phyloP scores from a whole-genome alignment of 2,797 vertebrate species.

The Momotus momota region DNA sequence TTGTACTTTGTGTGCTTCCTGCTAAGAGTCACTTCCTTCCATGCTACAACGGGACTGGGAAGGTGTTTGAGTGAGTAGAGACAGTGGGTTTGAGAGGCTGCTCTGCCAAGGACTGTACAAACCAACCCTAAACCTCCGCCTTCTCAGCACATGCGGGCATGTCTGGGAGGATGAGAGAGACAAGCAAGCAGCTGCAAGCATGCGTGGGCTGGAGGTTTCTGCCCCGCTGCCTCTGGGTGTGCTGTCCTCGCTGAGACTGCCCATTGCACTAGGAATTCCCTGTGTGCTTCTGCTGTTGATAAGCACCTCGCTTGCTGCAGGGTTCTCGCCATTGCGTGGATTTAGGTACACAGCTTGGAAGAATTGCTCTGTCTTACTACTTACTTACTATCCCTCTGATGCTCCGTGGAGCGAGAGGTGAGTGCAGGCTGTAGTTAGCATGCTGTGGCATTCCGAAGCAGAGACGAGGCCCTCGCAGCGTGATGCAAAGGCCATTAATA shows the following conservation, averaged over 20 bases:
- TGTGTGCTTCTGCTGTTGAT: neutral
- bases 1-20: neutral
- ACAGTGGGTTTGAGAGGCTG: neutral
- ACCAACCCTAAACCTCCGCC: neutral
- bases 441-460: accelerated
- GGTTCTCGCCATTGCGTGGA: neutral
- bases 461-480: accelerated
- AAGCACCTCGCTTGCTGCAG: neutral
- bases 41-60: neutral
- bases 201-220: constrained; percentile 29
- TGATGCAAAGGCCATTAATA: neutral
- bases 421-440: neutral
- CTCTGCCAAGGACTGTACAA: neutral
- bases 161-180: neutral
- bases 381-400: accelerated
- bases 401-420: neutral
- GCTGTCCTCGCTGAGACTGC: neutral
- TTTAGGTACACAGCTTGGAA: neutral
- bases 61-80: neutral
- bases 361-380: neutral
- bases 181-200: constrained; percentile 34
- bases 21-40: constrained; percentile 2
- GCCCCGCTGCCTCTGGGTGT: neutral
- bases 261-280: constrained; percentile 10
- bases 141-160: neutral